Conservation (phyloP, 2,113 vertebrate genomes). For the Larimichthys polyactis region DNA sequence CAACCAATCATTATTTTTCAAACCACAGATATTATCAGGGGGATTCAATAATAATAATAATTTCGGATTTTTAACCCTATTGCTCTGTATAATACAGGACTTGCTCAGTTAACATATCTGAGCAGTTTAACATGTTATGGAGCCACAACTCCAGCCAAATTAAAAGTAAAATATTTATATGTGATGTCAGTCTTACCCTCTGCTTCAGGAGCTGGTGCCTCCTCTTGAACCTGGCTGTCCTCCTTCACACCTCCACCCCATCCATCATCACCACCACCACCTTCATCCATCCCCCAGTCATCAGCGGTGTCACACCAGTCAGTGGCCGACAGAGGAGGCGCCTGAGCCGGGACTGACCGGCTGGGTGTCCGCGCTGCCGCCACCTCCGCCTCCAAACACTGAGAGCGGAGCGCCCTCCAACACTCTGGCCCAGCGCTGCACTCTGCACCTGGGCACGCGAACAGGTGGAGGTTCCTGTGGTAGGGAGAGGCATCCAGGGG, state of each 20-base stretch:
- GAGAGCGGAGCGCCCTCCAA: conserved; percentile 73
- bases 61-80: too few species aligned
- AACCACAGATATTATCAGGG: too few species aligned
- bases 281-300: conserved; percentile 72
- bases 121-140: too few species aligned
- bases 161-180: too few species aligned
- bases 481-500: conserved; percentile 65
- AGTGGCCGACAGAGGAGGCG: conserved; percentile 38
- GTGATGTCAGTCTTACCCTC: background rate
- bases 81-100: too few species aligned
- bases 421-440: conserved; percentile 53
- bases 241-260: background rate
- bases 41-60: too few species aligned
- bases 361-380: background rate
- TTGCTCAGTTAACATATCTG: too few species aligned
- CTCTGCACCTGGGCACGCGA: conserved; percentile 54
- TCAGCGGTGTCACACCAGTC: conserved; percentile 78
- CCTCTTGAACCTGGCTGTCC: background rate
- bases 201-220: background rate
- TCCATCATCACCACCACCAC: background rate
- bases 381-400: conserved; percentile 49
- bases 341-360: background rate
- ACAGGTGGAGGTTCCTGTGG: conserved; percentile 72
- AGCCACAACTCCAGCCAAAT: too few species aligned
- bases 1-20: too few species aligned